Percentiles rank a stretch among this genome's conserved stretches.
Evolutionary conservation across 2,113 vertebrate genomes (phyloP).

Genomic region (Pseudonaja textilis): DNA sequence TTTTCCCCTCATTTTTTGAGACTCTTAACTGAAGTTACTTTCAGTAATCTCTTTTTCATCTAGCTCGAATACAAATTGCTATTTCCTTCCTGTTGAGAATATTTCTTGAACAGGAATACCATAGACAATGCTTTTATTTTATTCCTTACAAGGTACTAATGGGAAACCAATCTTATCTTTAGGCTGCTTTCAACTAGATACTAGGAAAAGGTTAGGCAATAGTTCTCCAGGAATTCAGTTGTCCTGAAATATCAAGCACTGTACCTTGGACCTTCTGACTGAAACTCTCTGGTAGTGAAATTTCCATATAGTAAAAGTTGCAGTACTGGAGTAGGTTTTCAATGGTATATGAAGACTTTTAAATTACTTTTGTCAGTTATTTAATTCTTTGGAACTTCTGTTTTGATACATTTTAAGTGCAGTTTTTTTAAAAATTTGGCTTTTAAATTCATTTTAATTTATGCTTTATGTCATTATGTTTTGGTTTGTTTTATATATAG

Average conservation of each 20-base stretch:
- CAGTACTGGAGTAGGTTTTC: background rate
- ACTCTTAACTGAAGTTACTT: background rate
- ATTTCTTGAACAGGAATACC: background rate
- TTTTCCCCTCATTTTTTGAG: background rate
- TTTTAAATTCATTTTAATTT: background rate
- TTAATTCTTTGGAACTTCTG: background rate
- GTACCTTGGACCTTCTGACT: background rate
- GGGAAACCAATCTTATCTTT: background rate
- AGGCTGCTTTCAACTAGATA: background rate
- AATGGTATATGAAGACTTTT: background rate
- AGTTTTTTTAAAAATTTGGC: background rate
- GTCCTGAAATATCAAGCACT: background rate
- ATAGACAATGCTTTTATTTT: background rate
- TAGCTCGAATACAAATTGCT: background rate
- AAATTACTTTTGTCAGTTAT: background rate
- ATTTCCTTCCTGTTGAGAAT: background rate
- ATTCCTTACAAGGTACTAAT: background rate
- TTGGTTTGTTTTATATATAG: background rate
- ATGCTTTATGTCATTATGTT: background rate
- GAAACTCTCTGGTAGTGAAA: background rate
- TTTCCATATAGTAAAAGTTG: background rate
- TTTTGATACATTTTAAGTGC: background rate
- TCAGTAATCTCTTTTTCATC: background rate
- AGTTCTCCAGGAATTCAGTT: background rate
- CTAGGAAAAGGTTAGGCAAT: background rate